Evolutionary conservation across 2,888 invertebrate genomes (phyloP), one percentile per base, ranked within the genome.

Genomic region (Pseudolycoriella hygida): DNA sequence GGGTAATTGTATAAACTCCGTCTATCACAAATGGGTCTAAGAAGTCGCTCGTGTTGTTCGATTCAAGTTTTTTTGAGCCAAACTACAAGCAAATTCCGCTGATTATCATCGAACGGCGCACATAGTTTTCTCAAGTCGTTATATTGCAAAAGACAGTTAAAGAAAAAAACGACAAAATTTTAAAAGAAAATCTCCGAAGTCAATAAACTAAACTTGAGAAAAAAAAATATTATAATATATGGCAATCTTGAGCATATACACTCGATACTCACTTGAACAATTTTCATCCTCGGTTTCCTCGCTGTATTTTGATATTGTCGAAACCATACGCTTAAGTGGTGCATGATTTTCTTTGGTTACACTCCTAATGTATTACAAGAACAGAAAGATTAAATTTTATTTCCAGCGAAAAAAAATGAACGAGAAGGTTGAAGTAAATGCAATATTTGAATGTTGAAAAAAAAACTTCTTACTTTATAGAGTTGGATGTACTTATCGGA

Each of bases 231-330:
- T 30, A 11, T n/a, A 42, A 12, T 38, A 17, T 15, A 38, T 38
- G 38, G 38, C 38, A 17, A 15, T 6, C 38, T 25, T 25, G 25
- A 25, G 8, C 25, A 25, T n/a, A n/a, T 25, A 25, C 25, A 25
- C 25, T 25, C 25, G 5, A 25, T 25, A 25, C 25, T 42, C 32
- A 43, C 43, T 32, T 43, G 43, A 43, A 43, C 43, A 43, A 18
- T 32, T 32, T 18, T 43, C 34, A 40, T 45, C 65, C 17, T 67
- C 67, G 18, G 61, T 56, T 34, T 67, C 66, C 41, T 67, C 67
- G 49, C 63, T 66, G 31, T 56, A 60, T 20, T 58, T 63, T 2
- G 69, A 68, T 38, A 63, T 60, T 2, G 60, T 57, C 0, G 68
- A 68, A 8, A 62, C 50, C 3, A 67, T 53, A 51, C 63, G 54